Base-by-base conservation (phyloP, 2,888 invertebrate genomes). In the Callimorpha dominula region DNA sequence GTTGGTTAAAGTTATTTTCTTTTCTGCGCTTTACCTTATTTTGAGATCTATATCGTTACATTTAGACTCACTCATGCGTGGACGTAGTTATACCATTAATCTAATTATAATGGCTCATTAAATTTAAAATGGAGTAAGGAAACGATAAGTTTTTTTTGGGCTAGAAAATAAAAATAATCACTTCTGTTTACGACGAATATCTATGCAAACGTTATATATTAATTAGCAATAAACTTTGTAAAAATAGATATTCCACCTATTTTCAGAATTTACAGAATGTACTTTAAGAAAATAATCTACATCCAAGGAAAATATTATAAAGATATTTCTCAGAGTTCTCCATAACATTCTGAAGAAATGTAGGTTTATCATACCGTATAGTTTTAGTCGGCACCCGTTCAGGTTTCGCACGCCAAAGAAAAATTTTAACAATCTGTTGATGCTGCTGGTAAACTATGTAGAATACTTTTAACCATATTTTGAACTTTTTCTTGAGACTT, bases 21-120 rank as follows among this genome's bases (percentile, higher is more conserved):
- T 60, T 60, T 60, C 60, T 31, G 7, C 14, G 7, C 6, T 14
- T 64, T 42, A n/a, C 20, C 57, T 65, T 50, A 66, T 70, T 74
- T 68, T 60, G 5, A 65, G 43, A 70, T 78, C 20, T 14, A 7
- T 66, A 71, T 74, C 70, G 54, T 40, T 15, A 31, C 11, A 70
- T 68, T 57, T 15, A 54, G 46, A 54, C 31, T 73, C 71, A 15
- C n/a, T 68, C 15, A 11, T 66, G 54, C 9, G 11, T 17, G 11
- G 2, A 63, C 50, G 43, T 40, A 72, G 49, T 31, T 60, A 9
- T 52, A 68, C 11, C 52, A 65, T 68, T 65, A 72, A 66, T 60
- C 43, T 1, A 43, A 42, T 8, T 17, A 60, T 31, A 68, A 67
- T 54, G 57, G 42, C 7, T 68, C 12, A 57, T 68, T 43, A 68